Evolutionary conservation across 2,888 invertebrate species (phyloP), one percentile per base, ranked within the genome.

Genomic region (Ormyrus labotus): DNA sequence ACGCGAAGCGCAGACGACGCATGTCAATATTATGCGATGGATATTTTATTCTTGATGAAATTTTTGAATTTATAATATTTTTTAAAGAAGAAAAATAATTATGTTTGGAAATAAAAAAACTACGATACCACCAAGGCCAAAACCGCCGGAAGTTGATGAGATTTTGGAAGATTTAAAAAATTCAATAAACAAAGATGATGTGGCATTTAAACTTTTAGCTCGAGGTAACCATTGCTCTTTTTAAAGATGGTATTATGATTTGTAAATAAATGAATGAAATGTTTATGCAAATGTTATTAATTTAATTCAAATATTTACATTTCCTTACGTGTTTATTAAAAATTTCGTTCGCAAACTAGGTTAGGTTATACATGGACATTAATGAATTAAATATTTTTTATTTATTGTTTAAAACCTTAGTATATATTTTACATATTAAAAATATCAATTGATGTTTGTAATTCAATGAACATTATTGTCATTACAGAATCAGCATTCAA

Each of bases 91-190:
- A 34, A 34, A 34, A 34, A 34, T 34, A 34, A 58, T 47, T 9
- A 89, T 89, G 87, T 89, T 89, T 83, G 84, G 87, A 6, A 89
- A 87, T 78, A 90, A 90, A 73, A 89, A 88, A 73, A 87, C 83
- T 78, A 83, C 72, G 63, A 83, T 90, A 65, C 89, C 89, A 70
- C 88, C 89, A 6, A 85, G 88, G 64, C 90, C 90, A 13, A 86
- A 83, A 83, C 83, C 87, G 55, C 90, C 89, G 7, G 78, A 83
- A 57, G 72, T 86, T 3, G 87, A 89, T 51, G 88, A 89, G 81
- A 88, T 90, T 53, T 81, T 88, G 58, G 87, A 90, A 69, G 90
- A 90, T 82, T 85, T 90, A 4, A 81, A 83, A 58, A 85, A 85
- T 83, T 84, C 88, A 5, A 67, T 68, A n/a, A 68, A 77, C n/a